Evolutionary conservation across 2,888 invertebrate genomes (phyloP), one percentile per base, ranked within the genome.

Genomic region (Athalia cordata): DNA sequence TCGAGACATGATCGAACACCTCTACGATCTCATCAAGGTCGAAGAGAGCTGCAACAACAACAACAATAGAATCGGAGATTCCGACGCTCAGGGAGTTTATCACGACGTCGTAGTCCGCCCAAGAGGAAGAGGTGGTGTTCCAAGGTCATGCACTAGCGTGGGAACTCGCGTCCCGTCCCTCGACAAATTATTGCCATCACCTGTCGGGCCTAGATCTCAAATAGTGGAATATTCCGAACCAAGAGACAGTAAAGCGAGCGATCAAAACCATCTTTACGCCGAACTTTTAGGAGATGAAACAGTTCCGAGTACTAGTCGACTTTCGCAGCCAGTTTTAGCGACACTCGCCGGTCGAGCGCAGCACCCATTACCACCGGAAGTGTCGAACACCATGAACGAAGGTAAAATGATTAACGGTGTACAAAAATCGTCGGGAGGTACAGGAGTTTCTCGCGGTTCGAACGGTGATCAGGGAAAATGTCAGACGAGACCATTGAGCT

Each of bases 1-100:
- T 3, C 91, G 94, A 59, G 95, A 95, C 88, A 94, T 95, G 91
- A 95, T 96, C 80, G 95, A 95, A 86, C 94, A 95, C 84, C 90
- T 95, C 5, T 95, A 95, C 85, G 95, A 95, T 87, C 92, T 95
- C 75, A 94, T 95, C 68, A 94, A 95, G 86, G 93, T 94, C 3
- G 94, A 94, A 85, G 94, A 95, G 83, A 93, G 92, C 81, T 93
- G 93, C 83, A 93, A 93, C 81, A 91, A 91, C 79, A 93, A 92
- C 80, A 91, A 91, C 80, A 87, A 91, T 81, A 81, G 85, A 80
- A 78, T 80, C 13, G 64, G 80, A 7, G 80, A 79, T 4, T 80
- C 78, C 29, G 80, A 81, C 0, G 90, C 90, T 13, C 88, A 92
- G 43, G 94, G 93, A 80, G 94, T 94, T 85, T 92, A 95, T 80